These are phyloP conservation scores for Bombus confusus DNA, from an alignment of 1,140 invertebrate species.

Conservation along the genomic window DNA sequence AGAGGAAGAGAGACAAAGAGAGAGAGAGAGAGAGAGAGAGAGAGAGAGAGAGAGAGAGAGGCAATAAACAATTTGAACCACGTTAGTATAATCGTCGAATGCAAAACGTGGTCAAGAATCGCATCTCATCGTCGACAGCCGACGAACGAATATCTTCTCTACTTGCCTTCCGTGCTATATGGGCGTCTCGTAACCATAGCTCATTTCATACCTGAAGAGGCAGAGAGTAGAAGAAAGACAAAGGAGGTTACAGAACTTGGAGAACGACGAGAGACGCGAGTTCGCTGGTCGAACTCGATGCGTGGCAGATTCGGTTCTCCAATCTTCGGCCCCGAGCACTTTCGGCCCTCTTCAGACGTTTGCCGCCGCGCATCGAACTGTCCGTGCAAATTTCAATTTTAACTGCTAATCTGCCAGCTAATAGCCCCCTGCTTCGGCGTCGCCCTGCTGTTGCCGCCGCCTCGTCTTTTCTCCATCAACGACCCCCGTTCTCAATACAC, in stretches of 20 bases:
- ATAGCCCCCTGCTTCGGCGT: slow-evolving; percentile 72
- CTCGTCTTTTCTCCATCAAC: slow-evolving; percentile 54
- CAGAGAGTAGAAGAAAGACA: slow-evolving; percentile 22
- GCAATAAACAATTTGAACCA: too few relatives aligned
- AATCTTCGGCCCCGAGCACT: slow-evolving; percentile 70
- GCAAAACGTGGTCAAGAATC: too few relatives aligned
- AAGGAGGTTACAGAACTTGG: slow-evolving; percentile 25
- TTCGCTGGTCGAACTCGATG: slow-evolving; percentile 73
- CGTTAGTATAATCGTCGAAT: too few relatives aligned
- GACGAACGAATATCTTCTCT: too few relatives aligned
- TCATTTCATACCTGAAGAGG: slow-evolving; percentile 77
- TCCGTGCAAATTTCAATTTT: slow-evolving; percentile 83
- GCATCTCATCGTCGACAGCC: too few relatives aligned
- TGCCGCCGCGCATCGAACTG: slow-evolving; percentile 79
- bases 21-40: too few relatives aligned
- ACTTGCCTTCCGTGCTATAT: slow-evolving; percentile 59
- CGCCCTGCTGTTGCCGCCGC: slow-evolving; percentile 47
- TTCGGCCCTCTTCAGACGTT: slow-evolving; percentile 71
- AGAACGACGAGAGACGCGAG: slow-evolving; percentile 56
- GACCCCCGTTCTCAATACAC: slow-evolving; percentile 57
- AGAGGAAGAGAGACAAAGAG: not conserved
- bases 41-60: too few relatives aligned
- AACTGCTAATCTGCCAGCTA: slow-evolving; percentile 83
- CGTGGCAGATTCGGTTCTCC: slow-evolving; percentile 81
- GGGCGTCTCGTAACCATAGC: slow-evolving; percentile 76